These are phyloP conservation scores for Zaprionus lachaisei DNA, from an alignment of 1,140 invertebrate genomes.

Conservation along the genomic window DNA sequence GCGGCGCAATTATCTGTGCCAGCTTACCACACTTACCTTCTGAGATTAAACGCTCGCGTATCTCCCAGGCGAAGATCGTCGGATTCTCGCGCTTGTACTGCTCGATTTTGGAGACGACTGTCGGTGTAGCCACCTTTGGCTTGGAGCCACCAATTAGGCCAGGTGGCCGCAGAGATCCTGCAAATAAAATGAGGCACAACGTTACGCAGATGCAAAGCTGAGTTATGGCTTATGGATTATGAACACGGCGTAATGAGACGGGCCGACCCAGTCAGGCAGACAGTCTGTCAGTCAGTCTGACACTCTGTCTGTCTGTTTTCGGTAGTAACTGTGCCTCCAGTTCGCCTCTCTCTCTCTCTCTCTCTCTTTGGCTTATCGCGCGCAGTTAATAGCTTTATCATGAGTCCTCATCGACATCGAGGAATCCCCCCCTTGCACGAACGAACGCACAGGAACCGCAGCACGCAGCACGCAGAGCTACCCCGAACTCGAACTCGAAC, in stretches of 20 bases:
- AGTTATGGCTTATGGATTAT: constrained; percentile 44
- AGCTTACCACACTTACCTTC: constrained; percentile 90
- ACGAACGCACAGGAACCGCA: constrained; percentile 2
- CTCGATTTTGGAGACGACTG: constrained; percentile 97
- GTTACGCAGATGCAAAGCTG: constrained; percentile 29
- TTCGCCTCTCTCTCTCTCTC: background rate
- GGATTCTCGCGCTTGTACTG: constrained; percentile 98
- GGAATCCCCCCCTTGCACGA: constrained; percentile 29
- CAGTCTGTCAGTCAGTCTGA: background rate
- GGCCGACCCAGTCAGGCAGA: background rate
- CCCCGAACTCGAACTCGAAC: constrained; percentile 6
- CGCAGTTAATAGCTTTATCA: constrained; percentile 76
- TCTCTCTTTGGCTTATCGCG: constrained; percentile 26
- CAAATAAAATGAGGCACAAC: constrained; percentile 75
- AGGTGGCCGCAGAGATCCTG: constrained; percentile 96
- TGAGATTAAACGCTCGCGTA: constrained; percentile 95
- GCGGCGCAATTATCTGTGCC: constrained; percentile 55
- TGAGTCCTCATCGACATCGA: constrained; percentile 37
- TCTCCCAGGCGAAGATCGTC: constrained; percentile 99
- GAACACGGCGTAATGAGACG: constrained; percentile 16
- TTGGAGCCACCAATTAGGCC: constrained; percentile 99
- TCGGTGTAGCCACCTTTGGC: constrained; percentile 98
- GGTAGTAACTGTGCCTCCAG: constrained; percentile 16
- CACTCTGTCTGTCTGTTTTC: constrained; percentile 1
- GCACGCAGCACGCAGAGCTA: constrained; percentile 18